These are phyloP conservation scores for Suillia variegata DNA, from an alignment of 2,888 invertebrate genomes.

Conservation along the genomic window DNA sequence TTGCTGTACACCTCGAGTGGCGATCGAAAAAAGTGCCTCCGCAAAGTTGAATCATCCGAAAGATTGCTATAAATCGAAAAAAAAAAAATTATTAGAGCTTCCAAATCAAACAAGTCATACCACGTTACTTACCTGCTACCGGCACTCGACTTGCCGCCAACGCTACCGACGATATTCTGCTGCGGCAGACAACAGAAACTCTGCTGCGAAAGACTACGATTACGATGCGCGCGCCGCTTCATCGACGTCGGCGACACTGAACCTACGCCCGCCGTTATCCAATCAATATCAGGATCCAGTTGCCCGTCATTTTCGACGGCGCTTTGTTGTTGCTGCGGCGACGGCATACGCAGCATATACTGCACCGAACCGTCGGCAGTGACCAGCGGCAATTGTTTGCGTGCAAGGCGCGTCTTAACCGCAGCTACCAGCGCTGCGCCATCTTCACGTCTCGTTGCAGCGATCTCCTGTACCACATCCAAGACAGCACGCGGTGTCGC, in stretches of 20 bases:
- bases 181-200: slow-evolving; percentile 32
- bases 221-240: slow-evolving; percentile 47
- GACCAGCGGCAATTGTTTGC: slow-evolving; percentile 75
- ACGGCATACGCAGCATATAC: slow-evolving; percentile 72
- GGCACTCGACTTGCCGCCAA: neutral
- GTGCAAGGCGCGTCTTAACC: slow-evolving; percentile 74
- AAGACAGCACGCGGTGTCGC: slow-evolving; percentile 69
- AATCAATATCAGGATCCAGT: slow-evolving; percentile 75
- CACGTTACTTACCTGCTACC: slow-evolving; percentile 19
- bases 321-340: slow-evolving; percentile 28
- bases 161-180: neutral
- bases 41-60: slow-evolving; percentile 30
- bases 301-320: slow-evolving; percentile 22
- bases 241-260: slow-evolving; percentile 66
- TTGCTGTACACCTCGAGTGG: slow-evolving; percentile 42
- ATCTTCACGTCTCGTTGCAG: slow-evolving; percentile 59
- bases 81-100: no score
- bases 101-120: no score
- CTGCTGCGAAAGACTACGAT: slow-evolving; percentile 30
- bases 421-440: slow-evolving; percentile 68
- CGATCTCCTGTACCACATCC: slow-evolving; percentile 67
- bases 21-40: slow-evolving; percentile 42
- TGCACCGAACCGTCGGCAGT: slow-evolving; percentile 75
- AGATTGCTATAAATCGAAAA: slow-evolving; percentile 27
- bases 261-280: slow-evolving; percentile 72